phyloP scores from a whole-genome alignment of 2,888 invertebrate species.

The Ligdia adustata region DNA sequence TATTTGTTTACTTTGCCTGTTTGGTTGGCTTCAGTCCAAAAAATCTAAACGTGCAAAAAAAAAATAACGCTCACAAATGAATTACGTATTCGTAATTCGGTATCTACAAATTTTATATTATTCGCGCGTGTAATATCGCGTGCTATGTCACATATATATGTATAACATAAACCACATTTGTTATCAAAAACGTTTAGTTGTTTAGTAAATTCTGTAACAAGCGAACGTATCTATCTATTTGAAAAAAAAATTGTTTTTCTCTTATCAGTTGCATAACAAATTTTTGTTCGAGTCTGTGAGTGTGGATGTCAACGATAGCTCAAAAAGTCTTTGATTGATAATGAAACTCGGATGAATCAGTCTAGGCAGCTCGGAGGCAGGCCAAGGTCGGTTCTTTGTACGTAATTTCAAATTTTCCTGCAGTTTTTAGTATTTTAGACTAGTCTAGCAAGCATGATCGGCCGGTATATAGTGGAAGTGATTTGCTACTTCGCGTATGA shows the following conservation, averaged over 20 bases:
- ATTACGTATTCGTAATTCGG: too few species aligned
- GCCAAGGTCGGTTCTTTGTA: slow-evolving; percentile 58
- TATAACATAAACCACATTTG: slow-evolving; percentile 19
- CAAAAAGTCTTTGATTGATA: slow-evolving; percentile 39
- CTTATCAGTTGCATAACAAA: slow-evolving; percentile 10
- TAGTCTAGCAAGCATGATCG: slow-evolving; percentile 43
- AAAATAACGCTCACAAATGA: too few species aligned
- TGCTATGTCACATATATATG: too few species aligned
- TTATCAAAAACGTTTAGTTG: slow-evolving; percentile 34
- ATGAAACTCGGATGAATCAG: slow-evolving; percentile 62
- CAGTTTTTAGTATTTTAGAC: slow-evolving; percentile 16
- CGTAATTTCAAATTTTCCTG: slow-evolving; percentile 39
- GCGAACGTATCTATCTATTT: slow-evolving; percentile 30
- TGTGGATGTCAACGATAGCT: slow-evolving; percentile 5
- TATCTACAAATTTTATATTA: too few species aligned
- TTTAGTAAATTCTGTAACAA: slow-evolving; percentile 23
- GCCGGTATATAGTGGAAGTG: slow-evolving; percentile 56
- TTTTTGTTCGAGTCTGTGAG: not conserved
- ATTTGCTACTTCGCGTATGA: slow-evolving; percentile 59
- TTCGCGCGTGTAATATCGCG: slow-evolving; percentile 15
- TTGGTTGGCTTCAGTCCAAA: too few species aligned
- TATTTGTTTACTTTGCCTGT: too few species aligned
- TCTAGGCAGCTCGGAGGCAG: slow-evolving; percentile 40
- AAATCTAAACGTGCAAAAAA: too few species aligned
- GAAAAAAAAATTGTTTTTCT: not conserved